Base-by-base conservation (phyloP, 1,140 invertebrate species). In the Planococcus citri region DNA sequence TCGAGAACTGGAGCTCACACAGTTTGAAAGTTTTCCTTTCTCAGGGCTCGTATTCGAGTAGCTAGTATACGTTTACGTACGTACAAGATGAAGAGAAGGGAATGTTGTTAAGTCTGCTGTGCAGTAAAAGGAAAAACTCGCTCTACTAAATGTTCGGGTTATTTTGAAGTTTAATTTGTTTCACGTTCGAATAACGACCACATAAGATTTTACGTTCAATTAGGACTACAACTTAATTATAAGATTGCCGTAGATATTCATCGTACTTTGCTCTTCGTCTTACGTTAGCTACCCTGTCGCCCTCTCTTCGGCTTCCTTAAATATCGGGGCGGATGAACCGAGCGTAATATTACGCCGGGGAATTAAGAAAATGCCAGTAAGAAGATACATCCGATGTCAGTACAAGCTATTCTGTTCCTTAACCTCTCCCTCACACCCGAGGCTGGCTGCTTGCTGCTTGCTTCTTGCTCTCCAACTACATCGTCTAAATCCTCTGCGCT, bases 111-210 rank as follows among this genome's bases (percentile, higher is more conserved):
- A 33, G 29, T 12, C 4, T 12, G 29, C 29, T 6, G 4, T n/a
- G 17, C 17, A 4, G n/a, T 17, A 51, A 14, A 20, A 20, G 6
- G 41, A 51, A 51, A 51, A 51, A 51, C 41, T 2, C n/a, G n/a
- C n/a, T 17, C 17, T 20, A 20, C 41, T 51, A 51, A 51, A 51
- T 51, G 41, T 51, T 51, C 41, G 29, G 12, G 29, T 20, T 51
- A 51, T 51, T 51, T 51, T 51, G 41, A 51, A 51, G 41, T 51
- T 51, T 51, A 51, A 51, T 51, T 51, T 51, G 41, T 51, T 51
- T 51, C 41, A 20, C 41, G 12, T 51, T 51, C 10, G n/a, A 51
- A 51, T 51, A 51, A 51, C 41, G 41, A 51, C 12, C 41, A 51
- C 41, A 51, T 51, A 51, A 51, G 41, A 51, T 51, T 51, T 51